Evolutionary conservation across 2,888 invertebrate species (phyloP), one percentile per base, ranked within the genome.

Genomic region (Phortica magna): DNA sequence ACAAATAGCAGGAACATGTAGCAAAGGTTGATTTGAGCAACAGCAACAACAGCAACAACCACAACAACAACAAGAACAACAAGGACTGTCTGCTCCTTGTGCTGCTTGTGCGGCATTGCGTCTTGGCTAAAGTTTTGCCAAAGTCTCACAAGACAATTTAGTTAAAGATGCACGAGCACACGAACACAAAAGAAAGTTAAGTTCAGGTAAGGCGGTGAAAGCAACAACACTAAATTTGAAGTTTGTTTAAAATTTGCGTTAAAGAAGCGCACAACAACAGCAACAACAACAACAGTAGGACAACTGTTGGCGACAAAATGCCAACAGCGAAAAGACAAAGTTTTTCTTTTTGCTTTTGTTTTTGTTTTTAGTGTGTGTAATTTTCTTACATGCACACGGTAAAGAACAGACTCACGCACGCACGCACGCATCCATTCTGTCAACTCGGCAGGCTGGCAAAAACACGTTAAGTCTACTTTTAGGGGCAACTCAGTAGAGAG

Each of bases 401-500:
- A 61, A 59, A n/a, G 17, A 6, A 61, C 61, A 22, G 22, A 22
- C 22, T 12, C 61, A 22, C 61, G 19, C 22, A 61, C 61, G 48
- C 48, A 61, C 59, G 22, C 22, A 61, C 19, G 10, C 61, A 61
- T 0, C 9, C 9, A 61, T 17, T n/a, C 31, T 31, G 31, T 2
- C 7, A 55, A 14, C 7, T 19, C 19, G 22, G 19, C 22, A 61
- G 14, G 22, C n/a, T 61, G 7, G 61, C 31, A 31, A 31, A 31
- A 61, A 19, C 14, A 48, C 48, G 14, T 9, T 48, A 14, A 86
- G 84, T 80, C 78, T 85, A 74, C 79, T 85, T 84, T 83, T 74
- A 76, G 79, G 79, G 41, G 78, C 75, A 72, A 43, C 31, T 4
- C 3, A 48, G 48, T 5, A 61, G 12, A 39, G 12, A 41, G 17